Conservation (phyloP, 37 sponge, comb jelly and placozoan genomes). For the Cladorhizidae sp. region DNA sequence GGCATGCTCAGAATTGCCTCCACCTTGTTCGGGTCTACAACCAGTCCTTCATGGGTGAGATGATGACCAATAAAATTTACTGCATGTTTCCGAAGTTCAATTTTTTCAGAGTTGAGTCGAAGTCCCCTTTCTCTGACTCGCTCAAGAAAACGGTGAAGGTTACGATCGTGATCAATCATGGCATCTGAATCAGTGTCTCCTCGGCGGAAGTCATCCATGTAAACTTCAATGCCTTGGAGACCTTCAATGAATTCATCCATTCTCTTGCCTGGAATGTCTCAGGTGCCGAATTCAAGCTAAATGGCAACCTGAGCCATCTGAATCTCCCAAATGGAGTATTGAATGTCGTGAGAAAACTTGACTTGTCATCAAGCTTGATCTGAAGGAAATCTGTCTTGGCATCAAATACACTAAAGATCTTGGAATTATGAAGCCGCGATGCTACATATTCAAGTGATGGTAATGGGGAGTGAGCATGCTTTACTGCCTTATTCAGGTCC, state of each 20-base stretch:
- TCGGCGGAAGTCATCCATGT: constrained; percentile 41
- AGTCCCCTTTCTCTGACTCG: constrained; percentile 16
- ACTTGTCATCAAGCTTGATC: constrained; percentile 46
- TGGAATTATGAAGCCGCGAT: constrained; percentile 41
- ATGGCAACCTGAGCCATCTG: constrained; percentile 33
- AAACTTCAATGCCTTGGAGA: constrained; percentile 42
- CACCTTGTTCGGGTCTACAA: constrained; percentile 28
- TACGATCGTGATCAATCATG: constrained; percentile 3
- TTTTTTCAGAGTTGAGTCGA: constrained; percentile 27
- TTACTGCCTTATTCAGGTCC: constrained; percentile 54
- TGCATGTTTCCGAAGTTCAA: background rate
- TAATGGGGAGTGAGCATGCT: constrained; percentile 59
- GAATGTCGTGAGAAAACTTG: constrained; percentile 63
- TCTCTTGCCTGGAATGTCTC: too few relatives aligned
- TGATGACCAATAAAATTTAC: constrained; percentile 17
- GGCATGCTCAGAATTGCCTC: constrained; percentile 53
- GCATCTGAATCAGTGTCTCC: constrained; percentile 32
- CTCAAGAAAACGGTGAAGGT: constrained; percentile 30
- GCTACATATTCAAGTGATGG: too few relatives aligned
- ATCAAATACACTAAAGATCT: constrained; percentile 64
- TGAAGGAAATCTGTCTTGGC: constrained; percentile 65
- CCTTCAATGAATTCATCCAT: constrained; percentile 57
- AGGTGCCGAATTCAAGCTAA: constrained; percentile 61
- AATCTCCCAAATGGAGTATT: constrained; percentile 64
- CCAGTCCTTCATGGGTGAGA: background rate